Evolutionary conservation across 2,113 vertebrate genomes (phyloP).

Genomic region (Amazona vittata): DNA sequence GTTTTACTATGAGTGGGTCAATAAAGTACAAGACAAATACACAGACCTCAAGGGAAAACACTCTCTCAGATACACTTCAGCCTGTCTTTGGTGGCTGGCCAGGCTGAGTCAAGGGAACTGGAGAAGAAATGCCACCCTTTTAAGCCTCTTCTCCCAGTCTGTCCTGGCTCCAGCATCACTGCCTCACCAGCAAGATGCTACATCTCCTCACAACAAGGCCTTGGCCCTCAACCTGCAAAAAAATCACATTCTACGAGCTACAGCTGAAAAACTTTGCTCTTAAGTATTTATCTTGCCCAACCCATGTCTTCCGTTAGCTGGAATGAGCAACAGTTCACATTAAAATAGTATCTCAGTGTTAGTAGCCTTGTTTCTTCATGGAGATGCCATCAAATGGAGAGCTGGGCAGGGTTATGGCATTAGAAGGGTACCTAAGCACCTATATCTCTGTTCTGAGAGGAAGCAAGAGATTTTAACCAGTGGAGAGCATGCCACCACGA

Average conservation of each 20-base stretch:
- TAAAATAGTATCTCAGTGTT: not conserved
- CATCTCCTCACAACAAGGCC: not conserved
- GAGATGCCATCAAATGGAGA: not conserved
- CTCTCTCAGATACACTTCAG: not conserved
- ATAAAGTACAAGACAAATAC: not conserved
- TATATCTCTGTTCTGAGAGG: not conserved
- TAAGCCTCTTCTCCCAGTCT: not conserved
- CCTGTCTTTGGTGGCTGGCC: not conserved
- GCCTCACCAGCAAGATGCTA: not conserved
- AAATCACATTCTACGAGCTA: not conserved
- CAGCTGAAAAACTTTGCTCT: not conserved
- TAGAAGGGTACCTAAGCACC: not conserved
- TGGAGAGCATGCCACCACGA: not conserved
- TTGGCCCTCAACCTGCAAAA: not conserved
- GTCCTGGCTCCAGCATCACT: not conserved
- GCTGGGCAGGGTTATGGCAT: not conserved
- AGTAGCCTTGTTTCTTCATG: not conserved
- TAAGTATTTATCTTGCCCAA: not conserved
- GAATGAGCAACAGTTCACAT: not conserved
- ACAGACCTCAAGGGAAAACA: not conserved
- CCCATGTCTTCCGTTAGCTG: not conserved
- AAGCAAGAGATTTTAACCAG: not conserved
- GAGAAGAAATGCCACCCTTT: not conserved
- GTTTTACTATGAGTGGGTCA: not conserved
- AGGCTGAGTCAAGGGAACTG: not conserved